Percentiles rank a stretch among this genome's conserved stretches.
Evolutionary conservation across 2,888 invertebrate genomes (phyloP).

Genomic region (Cheilosia impressa): DNA sequence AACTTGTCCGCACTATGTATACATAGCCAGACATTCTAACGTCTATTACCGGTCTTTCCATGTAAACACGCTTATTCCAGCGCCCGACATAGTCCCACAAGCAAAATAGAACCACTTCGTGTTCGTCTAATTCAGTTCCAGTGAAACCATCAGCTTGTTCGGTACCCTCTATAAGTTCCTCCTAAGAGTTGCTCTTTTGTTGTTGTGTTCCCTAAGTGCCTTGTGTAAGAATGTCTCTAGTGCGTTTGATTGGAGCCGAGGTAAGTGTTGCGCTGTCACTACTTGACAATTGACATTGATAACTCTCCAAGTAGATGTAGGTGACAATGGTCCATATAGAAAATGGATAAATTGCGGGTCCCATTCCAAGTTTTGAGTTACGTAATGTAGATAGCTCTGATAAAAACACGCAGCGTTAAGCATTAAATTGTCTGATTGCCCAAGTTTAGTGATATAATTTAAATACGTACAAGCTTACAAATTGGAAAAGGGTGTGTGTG

Average conservation of each 20-base stretch:
- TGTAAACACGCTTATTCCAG: constrained; percentile 42
- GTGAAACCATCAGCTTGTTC: constrained; percentile 78
- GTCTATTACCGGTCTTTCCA: constrained; percentile 25
- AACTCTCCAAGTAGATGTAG: no score
- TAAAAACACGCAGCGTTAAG: neutral
- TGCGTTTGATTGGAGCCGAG: constrained; percentile 81
- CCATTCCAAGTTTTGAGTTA: neutral
- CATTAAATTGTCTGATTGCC: neutral
- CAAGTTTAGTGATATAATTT: neutral
- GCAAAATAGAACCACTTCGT: constrained; percentile 27
- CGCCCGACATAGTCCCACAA: constrained; percentile 29
- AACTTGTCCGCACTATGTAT: neutral
- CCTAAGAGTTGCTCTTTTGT: constrained; percentile 36
- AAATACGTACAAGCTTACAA: neutral
- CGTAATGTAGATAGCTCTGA: neutral
- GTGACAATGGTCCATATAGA: no score
- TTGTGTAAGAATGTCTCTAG: constrained; percentile 79
- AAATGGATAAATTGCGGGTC: neutral
- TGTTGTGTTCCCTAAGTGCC: constrained; percentile 50
- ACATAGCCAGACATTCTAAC: constrained; percentile 4
- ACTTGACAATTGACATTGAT: neutral
- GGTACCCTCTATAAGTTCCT: constrained; percentile 45
- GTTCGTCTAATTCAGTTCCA: constrained; percentile 78
- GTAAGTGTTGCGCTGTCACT: constrained; percentile 76
- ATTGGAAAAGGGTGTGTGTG: constrained; percentile 18